Evolutionary conservation across 2,797 vertebrate species (phyloP).

Genomic region (Gadopsis marmoratus): DNA sequence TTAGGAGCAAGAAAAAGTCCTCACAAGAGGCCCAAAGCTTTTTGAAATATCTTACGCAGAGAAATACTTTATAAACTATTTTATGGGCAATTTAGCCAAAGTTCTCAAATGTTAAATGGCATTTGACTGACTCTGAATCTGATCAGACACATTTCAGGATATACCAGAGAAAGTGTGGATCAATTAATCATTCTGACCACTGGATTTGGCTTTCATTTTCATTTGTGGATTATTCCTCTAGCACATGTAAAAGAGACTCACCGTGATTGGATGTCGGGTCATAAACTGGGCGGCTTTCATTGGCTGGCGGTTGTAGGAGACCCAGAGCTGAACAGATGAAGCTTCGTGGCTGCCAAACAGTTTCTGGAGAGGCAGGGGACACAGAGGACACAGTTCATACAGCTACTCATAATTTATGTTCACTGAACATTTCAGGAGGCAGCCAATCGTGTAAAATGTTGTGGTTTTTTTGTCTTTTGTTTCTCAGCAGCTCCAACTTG

Average conservation of each 20-base stretch:
- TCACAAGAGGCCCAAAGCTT: background rate
- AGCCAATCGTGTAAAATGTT: background rate
- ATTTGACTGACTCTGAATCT: background rate
- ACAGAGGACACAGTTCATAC: slow-evolving; percentile 30
- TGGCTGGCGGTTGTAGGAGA: slow-evolving; percentile 96
- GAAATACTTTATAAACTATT: background rate
- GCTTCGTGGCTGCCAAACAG: slow-evolving; percentile 85
- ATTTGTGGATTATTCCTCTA: background rate
- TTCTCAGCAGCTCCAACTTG: background rate
- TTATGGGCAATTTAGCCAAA: background rate
- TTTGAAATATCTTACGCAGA: background rate
- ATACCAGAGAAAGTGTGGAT: background rate
- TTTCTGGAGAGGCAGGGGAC: slow-evolving; percentile 78
- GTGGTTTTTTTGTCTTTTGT: background rate
- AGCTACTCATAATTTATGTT: background rate
- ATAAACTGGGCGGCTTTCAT: slow-evolving; percentile 97
- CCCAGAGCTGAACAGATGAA: slow-evolving; percentile 95
- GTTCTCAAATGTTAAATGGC: background rate
- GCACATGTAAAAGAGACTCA: slow-evolving; percentile 77
- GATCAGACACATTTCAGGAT: background rate
- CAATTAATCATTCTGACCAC: background rate
- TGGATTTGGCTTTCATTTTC: background rate
- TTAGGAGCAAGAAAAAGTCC: too few species aligned
- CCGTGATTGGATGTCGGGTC: slow-evolving; percentile 95
- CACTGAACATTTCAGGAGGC: background rate